Evolutionary conservation across 2,888 invertebrate species (phyloP), one percentile per base, ranked within the genome.

Genomic region (Cephus pulcher): DNA sequence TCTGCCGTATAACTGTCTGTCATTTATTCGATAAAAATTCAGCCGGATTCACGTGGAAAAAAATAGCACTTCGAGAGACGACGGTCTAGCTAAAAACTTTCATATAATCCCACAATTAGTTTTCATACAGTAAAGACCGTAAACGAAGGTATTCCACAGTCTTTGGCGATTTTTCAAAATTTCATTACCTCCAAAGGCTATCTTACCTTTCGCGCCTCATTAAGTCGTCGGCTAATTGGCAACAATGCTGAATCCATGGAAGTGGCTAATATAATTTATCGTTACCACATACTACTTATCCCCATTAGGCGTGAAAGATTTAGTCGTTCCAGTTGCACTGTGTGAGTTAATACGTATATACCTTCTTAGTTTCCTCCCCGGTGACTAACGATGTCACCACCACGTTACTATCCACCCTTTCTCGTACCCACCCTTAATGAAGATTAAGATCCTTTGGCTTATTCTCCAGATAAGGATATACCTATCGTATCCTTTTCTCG

Each of bases 211-310:
- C 9, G 56, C 23, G 56, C 56, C 56, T 56, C 56, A 23, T 56
- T 23, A 56, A 56, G 23, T 56, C 23, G 23, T 56, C 56, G 56
- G 23, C 23, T 56, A 56, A 56, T 56, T 56, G 23, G 56, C 23
- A 56, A 56, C 56, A 56, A 23, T 23, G 56, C 9, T 23, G 23
- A 56, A 56, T 56, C 56, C 56, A 56, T 23, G 56, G 9, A 56
- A 56, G 56, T 56, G 56, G 23, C 15, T 34, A 79, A 83, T 83
- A 82, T 83, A 85, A 86, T 86, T 86, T 84, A 86, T 85, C 84
- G 80, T 80, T 77, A 77, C 56, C 75, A 76, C 69, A 75, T 73
- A 56, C 78, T 80, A 78, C 81, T 85, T 82, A 84, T 83, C 81
- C 78, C 76, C 76, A 80, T 82, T 86, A 86, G 83, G 70, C 75